Conservation (phyloP, 2,888 invertebrate genomes). For the Drosophila merina region DNA sequence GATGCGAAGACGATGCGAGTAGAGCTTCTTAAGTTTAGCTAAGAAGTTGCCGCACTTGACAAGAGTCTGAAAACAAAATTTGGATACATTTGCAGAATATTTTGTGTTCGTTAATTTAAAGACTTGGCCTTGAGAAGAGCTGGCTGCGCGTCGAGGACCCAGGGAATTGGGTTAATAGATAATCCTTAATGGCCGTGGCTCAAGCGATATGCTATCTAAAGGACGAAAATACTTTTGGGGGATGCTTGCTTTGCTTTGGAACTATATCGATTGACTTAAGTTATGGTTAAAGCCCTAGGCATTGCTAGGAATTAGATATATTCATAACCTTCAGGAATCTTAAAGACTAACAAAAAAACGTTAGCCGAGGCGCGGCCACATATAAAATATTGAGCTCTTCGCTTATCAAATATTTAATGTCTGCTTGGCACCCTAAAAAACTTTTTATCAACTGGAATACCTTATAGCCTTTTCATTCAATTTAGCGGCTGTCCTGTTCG, state of each 20-base stretch:
- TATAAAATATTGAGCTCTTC: background rate
- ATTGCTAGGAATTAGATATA: too few relatives aligned
- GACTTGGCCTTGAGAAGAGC: slow-evolving; percentile 12
- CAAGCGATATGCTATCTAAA: background rate
- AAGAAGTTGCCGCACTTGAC: slow-evolving; percentile 31
- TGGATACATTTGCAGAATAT: slow-evolving; percentile 17
- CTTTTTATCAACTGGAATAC: slow-evolving; percentile 14
- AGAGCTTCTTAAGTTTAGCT: slow-evolving; percentile 12
- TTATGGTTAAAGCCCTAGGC: background rate
- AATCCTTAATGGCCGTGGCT: slow-evolving; percentile 3
- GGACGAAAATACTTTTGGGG: background rate
- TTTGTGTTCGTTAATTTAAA: slow-evolving; percentile 30
- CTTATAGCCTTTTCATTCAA: background rate
- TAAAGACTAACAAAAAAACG: too few relatives aligned
- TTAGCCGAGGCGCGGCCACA: background rate
- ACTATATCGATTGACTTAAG: background rate
- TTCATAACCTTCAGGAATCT: too few relatives aligned
- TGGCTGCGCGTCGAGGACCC: background rate
- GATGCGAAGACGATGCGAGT: slow-evolving; percentile 10
- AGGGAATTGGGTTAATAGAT: slow-evolving; percentile 25
- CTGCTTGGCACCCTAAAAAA: background rate
- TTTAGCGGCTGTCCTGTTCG: slow-evolving; percentile 2
- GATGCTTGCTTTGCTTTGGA: background rate
- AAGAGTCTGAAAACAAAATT: slow-evolving; percentile 18
- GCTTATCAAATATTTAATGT: slow-evolving; percentile 3